phyloP scores from a whole-genome alignment of 1,140 invertebrate species.

The Hylaeus anthracinus region DNA sequence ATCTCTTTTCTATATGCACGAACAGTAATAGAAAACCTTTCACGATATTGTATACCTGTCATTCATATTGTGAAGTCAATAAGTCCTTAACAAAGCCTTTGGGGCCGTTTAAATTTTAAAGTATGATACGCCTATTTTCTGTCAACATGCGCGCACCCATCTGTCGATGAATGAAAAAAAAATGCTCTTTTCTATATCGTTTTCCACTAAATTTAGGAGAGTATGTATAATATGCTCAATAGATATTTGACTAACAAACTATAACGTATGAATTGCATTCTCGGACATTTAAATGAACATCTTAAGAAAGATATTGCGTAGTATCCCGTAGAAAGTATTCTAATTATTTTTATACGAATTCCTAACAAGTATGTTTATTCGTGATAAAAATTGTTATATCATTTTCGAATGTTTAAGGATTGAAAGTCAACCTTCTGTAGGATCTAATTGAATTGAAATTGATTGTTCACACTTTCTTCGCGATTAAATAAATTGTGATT shows the following conservation, averaged over 20 bases:
- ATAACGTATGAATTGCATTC: not conserved
- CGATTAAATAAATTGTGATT: too few relatives aligned
- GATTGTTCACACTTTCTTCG: too few relatives aligned
- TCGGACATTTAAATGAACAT: not conserved
- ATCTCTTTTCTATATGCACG: not conserved
- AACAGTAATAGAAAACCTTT: not conserved
- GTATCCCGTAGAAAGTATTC: too few relatives aligned
- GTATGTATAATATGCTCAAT: not conserved
- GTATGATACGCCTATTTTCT: constrained; percentile 6
- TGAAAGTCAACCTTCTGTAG: too few relatives aligned
- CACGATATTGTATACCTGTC: not conserved
- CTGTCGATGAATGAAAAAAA: constrained; percentile 2
- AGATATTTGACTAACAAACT: constrained; percentile 22
- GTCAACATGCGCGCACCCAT: not conserved
- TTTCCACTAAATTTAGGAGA: not conserved
- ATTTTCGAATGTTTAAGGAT: too few relatives aligned
- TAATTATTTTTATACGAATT: too few relatives aligned
- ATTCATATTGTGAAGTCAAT: constrained; percentile 9
- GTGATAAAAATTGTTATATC: too few relatives aligned
- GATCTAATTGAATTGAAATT: too few relatives aligned
- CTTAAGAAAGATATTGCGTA: not conserved
- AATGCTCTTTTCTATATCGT: not conserved
- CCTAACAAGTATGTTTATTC: too few relatives aligned
- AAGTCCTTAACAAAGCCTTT: constrained; percentile 6
- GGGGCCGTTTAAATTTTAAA: constrained; percentile 20